A percentile compares a stretch with the other conserved stretches of the same genome.
Evolutionary conservation across 92 coral and sea anemone species (phyloP).

Genomic region (Hydrozoanthus gracilis): DNA sequence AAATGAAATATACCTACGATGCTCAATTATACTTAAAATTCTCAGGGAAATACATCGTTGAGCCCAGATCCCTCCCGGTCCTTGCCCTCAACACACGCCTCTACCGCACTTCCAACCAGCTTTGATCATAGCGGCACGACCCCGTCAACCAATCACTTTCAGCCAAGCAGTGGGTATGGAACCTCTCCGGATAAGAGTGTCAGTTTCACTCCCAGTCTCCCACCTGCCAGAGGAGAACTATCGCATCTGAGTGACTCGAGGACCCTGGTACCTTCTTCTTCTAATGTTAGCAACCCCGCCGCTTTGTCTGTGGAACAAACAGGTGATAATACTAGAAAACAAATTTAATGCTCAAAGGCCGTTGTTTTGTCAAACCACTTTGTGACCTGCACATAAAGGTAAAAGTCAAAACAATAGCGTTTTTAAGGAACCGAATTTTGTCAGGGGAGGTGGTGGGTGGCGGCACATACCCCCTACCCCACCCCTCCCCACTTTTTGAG

Average conservation of each 20-base stretch:
- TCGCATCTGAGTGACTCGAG: neutral
- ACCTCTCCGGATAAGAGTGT: conserved; percentile 26
- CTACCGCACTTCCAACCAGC: conserved; percentile 27
- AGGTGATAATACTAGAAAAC: neutral
- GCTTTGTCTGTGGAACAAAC: conserved; percentile 6
- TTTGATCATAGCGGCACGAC: conserved; percentile 28
- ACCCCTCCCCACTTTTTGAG: no score
- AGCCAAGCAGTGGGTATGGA: conserved; percentile 25
- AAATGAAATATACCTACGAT: no score
- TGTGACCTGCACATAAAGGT: no score
- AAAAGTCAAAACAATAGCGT: no score
- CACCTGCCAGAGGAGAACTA: conserved; percentile 20
- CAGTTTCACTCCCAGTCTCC: conserved; percentile 24
- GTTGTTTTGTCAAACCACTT: no score
- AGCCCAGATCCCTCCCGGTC: conserved; percentile 47
- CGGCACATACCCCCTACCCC: no score
- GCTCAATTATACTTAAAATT: neutral
- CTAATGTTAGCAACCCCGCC: neutral
- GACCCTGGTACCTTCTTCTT: neutral
- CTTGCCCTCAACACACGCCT: conserved; percentile 7
- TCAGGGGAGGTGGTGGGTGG: no score
- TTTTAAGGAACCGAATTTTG: no score
- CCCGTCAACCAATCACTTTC: conserved; percentile 26
- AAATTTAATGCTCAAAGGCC: no score
- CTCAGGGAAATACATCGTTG: conserved; percentile 5